Evolutionary conservation across 2,888 invertebrate species (phyloP), one percentile per base, ranked within the genome.

Genomic region (Gari tellinella): DNA sequence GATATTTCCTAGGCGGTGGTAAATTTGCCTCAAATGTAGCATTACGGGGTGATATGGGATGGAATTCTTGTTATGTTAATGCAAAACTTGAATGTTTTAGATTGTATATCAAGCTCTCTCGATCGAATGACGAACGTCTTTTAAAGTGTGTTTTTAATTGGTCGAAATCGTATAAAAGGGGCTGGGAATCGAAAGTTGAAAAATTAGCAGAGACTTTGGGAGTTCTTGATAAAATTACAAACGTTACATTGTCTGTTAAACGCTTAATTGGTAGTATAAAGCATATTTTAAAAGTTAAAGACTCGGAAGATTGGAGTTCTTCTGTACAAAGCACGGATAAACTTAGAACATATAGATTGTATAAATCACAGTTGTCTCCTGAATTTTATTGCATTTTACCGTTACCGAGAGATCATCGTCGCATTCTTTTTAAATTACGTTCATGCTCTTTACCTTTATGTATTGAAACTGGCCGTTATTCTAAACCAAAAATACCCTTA

Each of bases 171-270:
- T 43, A 17, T 14, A 43, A 14, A 43, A 43, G 43, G n/a, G 15
- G 43, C n/a, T 43, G 43, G 43, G 43, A 43, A 43, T 43, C 43
- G 14, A 43, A 43, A 19, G 43, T 43, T 43, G 43, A 43, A 43
- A 43, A 17, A 14, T 31, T 43, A 14, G 43, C 19, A 43, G 43
- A 43, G 4, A 5, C n/a, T 43, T 14, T 43, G 43, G 43, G 43
- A 14, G n/a, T 43, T 5, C 19, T 4, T 3, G 43, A 43, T 43
- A 43, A 43, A 43, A 43, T 43, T 31, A 31, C 31, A 31, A 31
- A 31, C 10, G 31, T 31, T 31, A 31, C 31, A 31, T 31, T 4
- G 7, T 43, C 43, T 43, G 43, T 14, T 8, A 43, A 43, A 43
- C 43, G 43, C 15, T 14, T 43, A 14, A 43, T 43, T n/a, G 43